Evolutionary conservation across 2,888 invertebrate genomes (phyloP), one percentile per base, ranked within the genome.

Genomic region (Monoplex corrugatus): DNA sequence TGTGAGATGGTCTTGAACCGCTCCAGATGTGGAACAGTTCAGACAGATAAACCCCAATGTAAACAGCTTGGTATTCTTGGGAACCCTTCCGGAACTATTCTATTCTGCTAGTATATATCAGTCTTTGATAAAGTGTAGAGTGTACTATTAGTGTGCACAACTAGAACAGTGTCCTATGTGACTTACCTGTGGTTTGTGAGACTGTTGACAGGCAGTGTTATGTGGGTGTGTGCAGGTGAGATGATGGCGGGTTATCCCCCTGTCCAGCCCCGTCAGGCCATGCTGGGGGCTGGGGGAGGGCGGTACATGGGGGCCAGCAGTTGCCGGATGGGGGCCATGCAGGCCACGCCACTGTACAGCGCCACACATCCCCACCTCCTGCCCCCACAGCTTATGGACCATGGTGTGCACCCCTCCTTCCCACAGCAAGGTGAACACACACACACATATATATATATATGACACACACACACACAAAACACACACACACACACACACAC

Each of bases 301-400:
- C 5, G 16, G 10, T 90, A 85, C 50, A 63, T 89, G n/a, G 89
- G 90, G 45, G 86, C 90, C 68, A 91, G 87, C 89, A 92, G 91
- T 50, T 92, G 92, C 68, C 89, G 90, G 19, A 91, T 92, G 92
- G 91, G 91, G 2, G 90, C 91, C 89, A 91, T 91, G 91, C 91
- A 91, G 80, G 90, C 90, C 1, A 90, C 90, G 80, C 82, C 89
- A 1, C 85, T 90, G 86, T 88, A 89, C 89, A 89, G 87, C 57
- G 40, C 78, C 43, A 80, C 78, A 23, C 78, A 43, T 43, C 78
- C 78, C 40, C 78, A 80, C 78, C 78, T 80, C 43, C 83, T 89
- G 72, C 90, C 89, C 45, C 40, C 40, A 10, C 87, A 88, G 38
- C 90, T 90, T 13, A 80, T 90, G 57, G 82, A 86, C 28, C 89